phyloP scores from a whole-genome alignment of 2,888 invertebrate genomes.

The Timema cristinae region DNA sequence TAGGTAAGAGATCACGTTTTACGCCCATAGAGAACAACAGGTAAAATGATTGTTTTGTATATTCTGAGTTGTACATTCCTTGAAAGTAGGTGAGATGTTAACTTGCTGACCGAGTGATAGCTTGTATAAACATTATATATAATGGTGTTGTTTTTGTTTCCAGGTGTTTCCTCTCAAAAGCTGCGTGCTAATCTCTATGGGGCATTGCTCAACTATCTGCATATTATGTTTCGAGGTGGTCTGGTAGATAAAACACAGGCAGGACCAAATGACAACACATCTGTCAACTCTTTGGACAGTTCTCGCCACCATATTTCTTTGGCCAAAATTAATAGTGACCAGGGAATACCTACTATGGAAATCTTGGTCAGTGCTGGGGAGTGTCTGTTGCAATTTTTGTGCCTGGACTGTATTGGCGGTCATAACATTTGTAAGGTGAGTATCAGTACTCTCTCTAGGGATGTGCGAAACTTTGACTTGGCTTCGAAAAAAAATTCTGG shows the following conservation, averaged over 20 bases:
- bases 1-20: too few species aligned
- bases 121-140: too few species aligned
- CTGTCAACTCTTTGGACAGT: conserved; percentile 51
- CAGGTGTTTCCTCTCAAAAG: conserved; percentile 73
- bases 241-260: conserved; percentile 46
- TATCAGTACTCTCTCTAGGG: too few species aligned
- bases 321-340: too few species aligned
- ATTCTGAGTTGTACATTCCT: too few species aligned
- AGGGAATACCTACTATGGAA: conserved; percentile 43
- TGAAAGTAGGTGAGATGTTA: too few species aligned
- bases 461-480: not conserved
- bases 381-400: conserved; percentile 72
- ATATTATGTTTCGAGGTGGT: conserved; percentile 48
- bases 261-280: conserved; percentile 47
- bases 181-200: conserved; percentile 84
- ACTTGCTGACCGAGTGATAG: too few species aligned
- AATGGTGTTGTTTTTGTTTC: too few species aligned
- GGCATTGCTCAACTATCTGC: conserved; percentile 73
- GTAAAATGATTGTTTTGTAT: too few species aligned
- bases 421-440: conserved; percentile 76
- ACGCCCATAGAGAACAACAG: too few species aligned
- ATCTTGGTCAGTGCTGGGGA: conserved; percentile 73
- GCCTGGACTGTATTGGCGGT: conserved; percentile 82
- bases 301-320: conserved; percentile 38
- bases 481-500: too few species aligned